Base-by-base conservation (phyloP, 2,888 invertebrate genomes). In the Coleophora deauratella region DNA sequence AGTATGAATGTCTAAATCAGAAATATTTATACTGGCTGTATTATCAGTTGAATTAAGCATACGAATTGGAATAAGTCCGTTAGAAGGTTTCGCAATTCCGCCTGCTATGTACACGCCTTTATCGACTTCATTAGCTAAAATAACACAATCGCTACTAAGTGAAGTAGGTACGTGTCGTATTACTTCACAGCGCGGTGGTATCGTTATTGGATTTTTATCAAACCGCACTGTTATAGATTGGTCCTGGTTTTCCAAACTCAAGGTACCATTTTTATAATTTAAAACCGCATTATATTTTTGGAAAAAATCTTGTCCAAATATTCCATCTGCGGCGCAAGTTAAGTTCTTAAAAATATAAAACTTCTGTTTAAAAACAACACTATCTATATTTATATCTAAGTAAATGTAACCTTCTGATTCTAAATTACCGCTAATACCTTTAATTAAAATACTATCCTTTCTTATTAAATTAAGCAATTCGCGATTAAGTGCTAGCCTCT, bases 41-140 rank as follows among this genome's bases (percentile, higher is more conserved):
- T 41, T 11, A 9, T 55, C 49, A 0, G 35, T 41, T 0, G 45
- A 49, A 30, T 57, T 55, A 33, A 52, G 42, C 13, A 54, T 43
- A 33, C 37, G 34, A 8, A 53, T 35, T 0, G 52, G 46, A 27
- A 55, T 50, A 30, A 33, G 38, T 11, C 48, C 44, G 13, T 49
- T 40, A 21, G 13, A 15, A 8, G 47, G 48, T 9, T 9, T 46
- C 7, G 35, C 41, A 9, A 53, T 32, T 0, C 33, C 13, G 34
- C 41, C 44, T 12, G 52, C 53, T 9, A 54, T 12, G 46, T 45
- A 54, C 9, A 52, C 34, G 10, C 46, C 49, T 12, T 45, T 40
- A 9, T 39, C 30, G n/a, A 56, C 15, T 35, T 54, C 40, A 14
- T 48, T 37, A n/a, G 43, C 27, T 32, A 12, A n/a, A 27, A 54